Conservation (phyloP, 2,888 invertebrate species). For the Acrobasis consociella region DNA sequence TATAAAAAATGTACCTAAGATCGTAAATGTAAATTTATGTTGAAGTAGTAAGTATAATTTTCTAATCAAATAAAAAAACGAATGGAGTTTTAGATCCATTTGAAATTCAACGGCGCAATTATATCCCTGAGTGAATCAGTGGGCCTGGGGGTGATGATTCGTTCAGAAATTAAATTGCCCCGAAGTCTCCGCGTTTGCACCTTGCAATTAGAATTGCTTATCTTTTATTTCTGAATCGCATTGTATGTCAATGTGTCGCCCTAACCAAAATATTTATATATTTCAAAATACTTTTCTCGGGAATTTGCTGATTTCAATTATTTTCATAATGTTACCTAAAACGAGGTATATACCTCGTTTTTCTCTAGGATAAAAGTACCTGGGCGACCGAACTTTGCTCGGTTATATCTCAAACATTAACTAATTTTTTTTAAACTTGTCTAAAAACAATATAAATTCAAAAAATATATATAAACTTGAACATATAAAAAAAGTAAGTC, state of each 20-base stretch:
- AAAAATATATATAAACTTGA: too few relatives aligned
- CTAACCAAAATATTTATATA: too few relatives aligned
- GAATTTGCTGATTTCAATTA: too few relatives aligned
- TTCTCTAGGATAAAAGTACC: too few relatives aligned
- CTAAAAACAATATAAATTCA: too few relatives aligned
- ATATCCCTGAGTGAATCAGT: constrained; percentile 37
- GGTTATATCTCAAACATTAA: too few relatives aligned
- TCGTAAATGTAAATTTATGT: background rate
- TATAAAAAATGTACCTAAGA: background rate
- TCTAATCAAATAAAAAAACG: constrained; percentile 1
- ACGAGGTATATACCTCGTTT: too few relatives aligned
- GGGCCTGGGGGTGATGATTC: constrained; percentile 32
- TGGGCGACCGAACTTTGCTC: too few relatives aligned
- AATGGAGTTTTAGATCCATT: constrained; percentile 27
- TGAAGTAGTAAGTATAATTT: background rate
- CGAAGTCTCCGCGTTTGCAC: constrained; percentile 21
- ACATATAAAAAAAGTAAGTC: too few relatives aligned
- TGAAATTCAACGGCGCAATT: constrained; percentile 48
- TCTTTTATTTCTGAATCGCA: background rate
- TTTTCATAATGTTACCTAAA: too few relatives aligned
- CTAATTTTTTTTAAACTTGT: too few relatives aligned
- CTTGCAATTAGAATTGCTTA: background rate
- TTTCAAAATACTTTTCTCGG: too few relatives aligned
- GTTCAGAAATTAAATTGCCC: constrained; percentile 33
- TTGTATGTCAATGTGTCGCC: background rate